phyloP scores from a whole-genome alignment of 2,888 invertebrate genomes.

The Graphium colonna region DNA sequence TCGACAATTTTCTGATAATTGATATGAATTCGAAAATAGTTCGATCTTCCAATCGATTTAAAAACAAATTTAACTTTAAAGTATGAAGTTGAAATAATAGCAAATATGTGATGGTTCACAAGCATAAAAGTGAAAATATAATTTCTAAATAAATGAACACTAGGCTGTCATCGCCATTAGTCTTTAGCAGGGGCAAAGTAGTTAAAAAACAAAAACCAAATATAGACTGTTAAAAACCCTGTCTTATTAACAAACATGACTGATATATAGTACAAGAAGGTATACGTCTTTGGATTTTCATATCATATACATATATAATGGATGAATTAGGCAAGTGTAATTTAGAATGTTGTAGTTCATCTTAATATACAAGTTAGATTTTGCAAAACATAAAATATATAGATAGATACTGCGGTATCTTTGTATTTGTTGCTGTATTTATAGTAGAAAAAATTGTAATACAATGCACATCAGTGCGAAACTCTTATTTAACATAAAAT shows the following conservation, averaged over 20 bases:
- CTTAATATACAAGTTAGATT: background rate
- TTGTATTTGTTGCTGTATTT: too few relatives aligned
- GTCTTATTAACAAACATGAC: conserved; percentile 29
- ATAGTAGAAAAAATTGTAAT: background rate
- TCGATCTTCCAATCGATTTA: too few relatives aligned
- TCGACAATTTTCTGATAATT: background rate
- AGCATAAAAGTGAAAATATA: background rate
- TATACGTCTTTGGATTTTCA: conserved; percentile 40
- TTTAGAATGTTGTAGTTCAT: background rate
- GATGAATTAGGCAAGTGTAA: conserved; percentile 13
- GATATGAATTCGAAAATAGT: too few relatives aligned
- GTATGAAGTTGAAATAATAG: too few relatives aligned
- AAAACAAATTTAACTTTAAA: too few relatives aligned
- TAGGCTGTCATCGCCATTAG: too few relatives aligned
- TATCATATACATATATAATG: conserved; percentile 29
- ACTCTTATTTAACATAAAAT: too few relatives aligned
- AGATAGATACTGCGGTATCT: too few relatives aligned
- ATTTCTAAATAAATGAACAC: background rate
- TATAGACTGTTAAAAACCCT: background rate
- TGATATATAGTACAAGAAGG: conserved; percentile 42
- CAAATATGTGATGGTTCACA: too few relatives aligned
- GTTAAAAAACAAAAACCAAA: background rate
- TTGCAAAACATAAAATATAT: background rate
- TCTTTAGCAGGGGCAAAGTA: background rate
- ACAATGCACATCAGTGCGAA: too few relatives aligned